Percentiles rank a stretch among this genome's conserved stretches.
These are phyloP conservation scores for Henricia sp. DNA, from an alignment of 53 echinoderm and acorn worm species.

Conservation along the genomic window DNA sequence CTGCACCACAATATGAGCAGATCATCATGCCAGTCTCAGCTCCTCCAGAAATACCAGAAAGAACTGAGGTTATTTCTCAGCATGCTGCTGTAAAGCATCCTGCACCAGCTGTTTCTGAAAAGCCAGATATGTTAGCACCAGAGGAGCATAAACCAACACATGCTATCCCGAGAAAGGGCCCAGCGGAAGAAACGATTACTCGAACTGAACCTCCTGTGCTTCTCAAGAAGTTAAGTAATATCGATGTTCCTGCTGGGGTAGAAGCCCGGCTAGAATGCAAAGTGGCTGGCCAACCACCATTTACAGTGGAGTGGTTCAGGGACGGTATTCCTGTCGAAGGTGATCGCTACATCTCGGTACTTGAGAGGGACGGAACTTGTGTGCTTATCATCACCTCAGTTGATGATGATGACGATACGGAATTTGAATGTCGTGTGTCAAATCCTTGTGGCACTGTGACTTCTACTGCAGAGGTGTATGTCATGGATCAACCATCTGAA, in stretches of 20 bases:
- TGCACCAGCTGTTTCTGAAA: slow-evolving; percentile 19
- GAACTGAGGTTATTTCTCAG: slow-evolving; percentile 21
- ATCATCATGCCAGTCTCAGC: slow-evolving; percentile 31
- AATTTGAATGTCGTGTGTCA: slow-evolving; percentile 84
- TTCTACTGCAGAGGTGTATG: slow-evolving; percentile 83
- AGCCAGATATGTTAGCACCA: slow-evolving; percentile 1
- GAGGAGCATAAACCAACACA: slow-evolving; percentile 1
- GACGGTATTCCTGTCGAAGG: slow-evolving; percentile 77
- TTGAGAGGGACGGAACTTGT: slow-evolving; percentile 81
- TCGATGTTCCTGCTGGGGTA: slow-evolving; percentile 73
- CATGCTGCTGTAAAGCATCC: slow-evolving; percentile 31
- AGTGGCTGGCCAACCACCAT: slow-evolving; percentile 73
- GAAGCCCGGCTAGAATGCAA: slow-evolving; percentile 73
- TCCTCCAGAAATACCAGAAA: slow-evolving; percentile 13
- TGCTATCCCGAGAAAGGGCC: slow-evolving; percentile 34
- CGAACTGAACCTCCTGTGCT: slow-evolving; percentile 64
- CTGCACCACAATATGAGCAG: slow-evolving; percentile 34
- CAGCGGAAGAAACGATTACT: slow-evolving; percentile 25
- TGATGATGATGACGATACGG: slow-evolving; percentile 89
- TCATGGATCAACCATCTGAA: slow-evolving; percentile 53
- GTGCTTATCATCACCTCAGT: slow-evolving; percentile 82
- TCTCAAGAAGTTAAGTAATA: slow-evolving; percentile 69
- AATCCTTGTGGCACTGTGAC: slow-evolving; percentile 84
- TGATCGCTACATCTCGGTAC: slow-evolving; percentile 72
- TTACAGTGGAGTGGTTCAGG: slow-evolving; percentile 73